A percentile compares a stretch with the other conserved stretches of the same genome.
These are phyloP conservation scores for Rhabdomys pumilio DNA, from an alignment of 2,797 vertebrate species.

Conservation along the genomic window DNA sequence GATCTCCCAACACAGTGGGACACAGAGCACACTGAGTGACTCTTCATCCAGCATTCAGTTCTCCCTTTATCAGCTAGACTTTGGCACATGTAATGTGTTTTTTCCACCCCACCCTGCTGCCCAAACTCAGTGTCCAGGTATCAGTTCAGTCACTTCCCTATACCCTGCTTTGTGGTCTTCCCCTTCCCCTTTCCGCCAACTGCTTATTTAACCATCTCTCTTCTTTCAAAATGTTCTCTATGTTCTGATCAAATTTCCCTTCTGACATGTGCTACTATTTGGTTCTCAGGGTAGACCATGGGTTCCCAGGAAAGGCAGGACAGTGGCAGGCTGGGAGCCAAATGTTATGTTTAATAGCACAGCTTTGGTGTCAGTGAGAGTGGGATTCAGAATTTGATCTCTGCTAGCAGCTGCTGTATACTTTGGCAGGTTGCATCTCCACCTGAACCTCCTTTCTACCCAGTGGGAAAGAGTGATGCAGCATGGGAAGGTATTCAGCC, in stretches of 20 bases:
- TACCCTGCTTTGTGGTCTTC: neutral
- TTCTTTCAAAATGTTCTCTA: constrained; percentile 18
- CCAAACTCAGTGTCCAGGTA: neutral
- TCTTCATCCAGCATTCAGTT: neutral
- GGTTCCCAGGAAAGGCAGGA: neutral
- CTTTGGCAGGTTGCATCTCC: neutral
- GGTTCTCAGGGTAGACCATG: neutral
- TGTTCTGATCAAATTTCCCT: neutral
- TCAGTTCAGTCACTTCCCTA: neutral
- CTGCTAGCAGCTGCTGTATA: neutral
- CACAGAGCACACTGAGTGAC: neutral
- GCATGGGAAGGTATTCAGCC: neutral
- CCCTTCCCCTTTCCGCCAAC: accelerated
- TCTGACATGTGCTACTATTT: neutral
- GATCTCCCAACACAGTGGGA: neutral
- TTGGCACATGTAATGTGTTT: neutral
- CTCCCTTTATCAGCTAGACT: neutral
- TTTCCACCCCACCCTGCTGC: accelerated
- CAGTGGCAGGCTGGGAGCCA: accelerated
- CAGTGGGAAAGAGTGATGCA: neutral
- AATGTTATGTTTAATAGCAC: neutral
- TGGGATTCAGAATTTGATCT: neutral
- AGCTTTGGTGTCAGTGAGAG: neutral
- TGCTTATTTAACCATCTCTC: neutral
- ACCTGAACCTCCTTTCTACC: neutral